Base-by-base conservation (phyloP, 2,888 invertebrate species). In the Pachymerium ferrugineum region DNA sequence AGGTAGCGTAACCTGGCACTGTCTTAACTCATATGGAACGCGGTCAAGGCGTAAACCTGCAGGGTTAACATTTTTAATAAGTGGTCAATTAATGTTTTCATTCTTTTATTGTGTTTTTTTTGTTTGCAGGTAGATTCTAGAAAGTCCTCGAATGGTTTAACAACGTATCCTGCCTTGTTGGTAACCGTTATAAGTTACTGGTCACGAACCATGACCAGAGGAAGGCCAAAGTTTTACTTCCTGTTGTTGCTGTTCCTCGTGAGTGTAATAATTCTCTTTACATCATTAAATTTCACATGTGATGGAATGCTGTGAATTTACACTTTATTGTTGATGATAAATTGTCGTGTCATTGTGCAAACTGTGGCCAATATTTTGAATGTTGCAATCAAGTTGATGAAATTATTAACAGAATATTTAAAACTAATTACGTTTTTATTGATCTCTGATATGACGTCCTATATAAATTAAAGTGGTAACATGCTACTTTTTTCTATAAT, bases 1-100 rank as follows among this genome's bases (percentile, higher is more conserved):
- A 62, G 62, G 62, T 62, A 62, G 62, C 62, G 62, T 28, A 62
- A 62, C 62, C 62, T 62, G 62, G 62, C 28, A 62, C 62, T 28
- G n/a, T 10, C 62, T 62, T 62, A 62, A 62, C 62, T 62, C 62
- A 12, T 10, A 22, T 62, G 62, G 62, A 62, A 62, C 62, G 62
- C 62, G 62, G 62, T 62, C 62, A 62, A 62, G 62, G 62, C 62
- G 25, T n/a, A 25, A 3, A 28, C 25, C 62, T 28, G 22, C 62
- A n/a, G 62, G 62, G 62, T 1, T 28, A 19, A 22, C 19, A 5
- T 25, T 62, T 25, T n/a, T n/a, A n/a, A n/a, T n/a, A 47, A 47
- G 19, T 47, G 47, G 47, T 47, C 47, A 47, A n/a, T 5, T 16
- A 38, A 4, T 38, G 14, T 38, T 38, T 8, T 16, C 6, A 1